Base-by-base conservation (phyloP, 2,797 vertebrate genomes). In the Stomatorhinus walkeri region DNA sequence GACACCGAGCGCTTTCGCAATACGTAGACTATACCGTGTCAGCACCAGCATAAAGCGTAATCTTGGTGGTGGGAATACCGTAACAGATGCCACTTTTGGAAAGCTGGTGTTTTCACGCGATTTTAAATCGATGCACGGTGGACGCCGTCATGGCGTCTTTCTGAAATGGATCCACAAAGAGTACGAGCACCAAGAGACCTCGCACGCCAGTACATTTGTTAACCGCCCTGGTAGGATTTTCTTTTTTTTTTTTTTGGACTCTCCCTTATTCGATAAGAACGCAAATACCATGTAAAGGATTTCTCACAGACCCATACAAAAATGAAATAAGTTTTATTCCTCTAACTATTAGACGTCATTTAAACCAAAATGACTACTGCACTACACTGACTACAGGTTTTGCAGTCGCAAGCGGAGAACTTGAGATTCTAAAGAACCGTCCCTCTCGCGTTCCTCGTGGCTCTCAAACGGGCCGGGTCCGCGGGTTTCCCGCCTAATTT, bases 121-220 rank as follows among this genome's bases (percentile, higher is more conserved):
- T 56, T 56, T 32, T 32, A 86, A 19, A 19, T 24, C 85, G 12
- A 28, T 12, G 16, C 14, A 32, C 10, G 51, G 28, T 24, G 32
- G 49, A 54, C 22, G 84, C 22, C 22, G 84, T 10, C 10, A 10
- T 46, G 40, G 40, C 12, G 72, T 46, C 8, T 19, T 3, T 40
- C 72, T 79, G 83, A 85, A 85, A 85, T 46, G 46, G 83, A 43
- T 46, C 22, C 79, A 49, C 79, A n/a, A 43, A 46, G 79, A 83
- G 19, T 22, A 83, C 79, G 40, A n/a, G 79, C 79, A 10, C 16
- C 79, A 46, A n/a, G 40, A 43, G 22, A 48, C 79, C 40, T 83
- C 46, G 64, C 28, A 6, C 28, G 12, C 64, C 64, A 72, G 28
- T 72, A 72, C 64, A 72, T 72, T 72, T 72, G 64, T 36, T 72